phyloP scores from a whole-genome alignment of 2,888 invertebrate genomes.

The Itoplectis maculator region DNA sequence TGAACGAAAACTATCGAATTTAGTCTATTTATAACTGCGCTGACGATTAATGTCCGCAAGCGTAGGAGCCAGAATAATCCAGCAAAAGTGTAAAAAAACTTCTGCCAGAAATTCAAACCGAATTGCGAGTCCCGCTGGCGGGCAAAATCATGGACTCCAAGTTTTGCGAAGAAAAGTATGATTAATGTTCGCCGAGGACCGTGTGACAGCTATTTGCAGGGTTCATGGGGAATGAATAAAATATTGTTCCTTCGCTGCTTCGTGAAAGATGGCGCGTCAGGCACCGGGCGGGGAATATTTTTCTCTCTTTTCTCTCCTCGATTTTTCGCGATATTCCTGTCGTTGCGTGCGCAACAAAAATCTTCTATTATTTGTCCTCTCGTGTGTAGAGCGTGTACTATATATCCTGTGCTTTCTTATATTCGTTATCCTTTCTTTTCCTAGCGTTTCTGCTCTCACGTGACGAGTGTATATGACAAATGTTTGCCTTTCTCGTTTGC shows the following conservation, averaged over 20 bases:
- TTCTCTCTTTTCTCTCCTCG: neutral
- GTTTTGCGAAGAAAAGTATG: conserved; percentile 3
- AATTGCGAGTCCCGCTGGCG: neutral
- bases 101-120: neutral
- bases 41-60: neutral
- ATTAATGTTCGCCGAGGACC: neutral
- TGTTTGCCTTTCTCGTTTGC: conserved; percentile 56
- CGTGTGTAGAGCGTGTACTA: neutral
- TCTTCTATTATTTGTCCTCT: conserved; percentile 41
- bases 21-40: neutral
- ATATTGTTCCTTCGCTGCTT: neutral
- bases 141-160: neutral
- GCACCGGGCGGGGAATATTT: conserved; percentile 4
- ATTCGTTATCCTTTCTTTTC: conserved; percentile 26
- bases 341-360: conserved; percentile 17
- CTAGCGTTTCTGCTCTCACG: neutral
- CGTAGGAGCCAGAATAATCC: neutral
- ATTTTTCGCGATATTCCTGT: conserved; percentile 12
- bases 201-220: neutral
- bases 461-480: conserved; percentile 45
- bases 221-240: conserved; percentile 21
- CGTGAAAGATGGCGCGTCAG: no score
- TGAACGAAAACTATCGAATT: no score
- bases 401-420: conserved; percentile 21
- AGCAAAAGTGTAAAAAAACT: neutral